Conservation (phyloP, 2,888 invertebrate genomes). For the Axea sp. region DNA sequence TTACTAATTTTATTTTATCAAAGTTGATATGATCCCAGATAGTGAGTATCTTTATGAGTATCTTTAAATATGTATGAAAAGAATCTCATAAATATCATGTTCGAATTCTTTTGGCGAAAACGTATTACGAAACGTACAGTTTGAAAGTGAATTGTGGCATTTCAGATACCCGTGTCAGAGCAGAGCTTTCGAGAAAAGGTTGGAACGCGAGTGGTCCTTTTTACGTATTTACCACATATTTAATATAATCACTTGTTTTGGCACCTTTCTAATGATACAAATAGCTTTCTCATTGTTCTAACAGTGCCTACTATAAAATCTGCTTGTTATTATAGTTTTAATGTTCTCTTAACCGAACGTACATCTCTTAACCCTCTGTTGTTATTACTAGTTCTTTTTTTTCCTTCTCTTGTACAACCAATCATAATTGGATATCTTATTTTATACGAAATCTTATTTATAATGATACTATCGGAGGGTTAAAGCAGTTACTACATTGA, state of each 20-base stretch:
- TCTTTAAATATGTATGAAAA: not conserved
- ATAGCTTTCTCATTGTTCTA: conserved; percentile 75
- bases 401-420: too few species aligned
- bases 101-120: conserved; percentile 40
- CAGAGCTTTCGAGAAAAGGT: conserved; percentile 78
- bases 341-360: conserved; percentile 63
- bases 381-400: too few species aligned
- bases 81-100: conserved; percentile 1
- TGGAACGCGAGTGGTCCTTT: conserved; percentile 75
- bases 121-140: conserved; percentile 46
- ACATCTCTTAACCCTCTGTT: conserved; percentile 27
- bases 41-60: conserved; percentile 4
- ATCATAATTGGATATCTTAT: too few species aligned
- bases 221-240: conserved; percentile 76
- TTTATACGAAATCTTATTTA: too few species aligned
- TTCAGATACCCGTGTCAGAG: conserved; percentile 79
- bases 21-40: conserved; percentile 19
- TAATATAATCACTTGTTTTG: conserved; percentile 72
- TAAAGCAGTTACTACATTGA: conserved; percentile 37
- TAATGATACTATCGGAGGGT: too few species aligned
- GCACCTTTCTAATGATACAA: conserved; percentile 75
- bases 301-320: conserved; percentile 69
- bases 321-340: conserved; percentile 71
- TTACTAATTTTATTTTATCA: not conserved
- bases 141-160: conserved; percentile 77